phyloP scores from a whole-genome alignment of 2,113 vertebrate species.

The Haemorhous mexicanus region DNA sequence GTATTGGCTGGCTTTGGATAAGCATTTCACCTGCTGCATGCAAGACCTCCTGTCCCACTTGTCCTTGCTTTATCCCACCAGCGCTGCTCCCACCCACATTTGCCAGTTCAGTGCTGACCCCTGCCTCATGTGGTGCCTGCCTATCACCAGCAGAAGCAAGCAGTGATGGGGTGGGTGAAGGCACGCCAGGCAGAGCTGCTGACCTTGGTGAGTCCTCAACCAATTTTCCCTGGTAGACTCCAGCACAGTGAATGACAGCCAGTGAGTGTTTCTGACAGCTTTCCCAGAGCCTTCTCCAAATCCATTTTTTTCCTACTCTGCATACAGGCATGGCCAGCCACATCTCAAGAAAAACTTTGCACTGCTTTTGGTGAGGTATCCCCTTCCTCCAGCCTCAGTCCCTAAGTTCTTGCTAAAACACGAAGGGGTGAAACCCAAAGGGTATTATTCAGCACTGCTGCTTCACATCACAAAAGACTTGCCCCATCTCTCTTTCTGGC shows the following conservation, averaged over 20 bases:
- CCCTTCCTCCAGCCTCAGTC: not conserved
- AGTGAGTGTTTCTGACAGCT: accelerated
- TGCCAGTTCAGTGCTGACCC: accelerated
- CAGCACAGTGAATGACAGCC: not conserved
- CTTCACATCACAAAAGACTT: not conserved
- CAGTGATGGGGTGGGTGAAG: not conserved
- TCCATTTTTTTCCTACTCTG: not conserved
- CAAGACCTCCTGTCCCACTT: accelerated
- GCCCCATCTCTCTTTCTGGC: not conserved
- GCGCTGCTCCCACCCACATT: not conserved
- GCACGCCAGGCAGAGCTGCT: no score
- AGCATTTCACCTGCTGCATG: not conserved
- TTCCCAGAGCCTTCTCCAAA: not conserved
- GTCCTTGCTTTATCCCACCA: not conserved
- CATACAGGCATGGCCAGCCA: accelerated
- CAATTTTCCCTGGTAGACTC: not conserved
- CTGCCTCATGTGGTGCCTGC: no score
- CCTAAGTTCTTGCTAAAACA: not conserved
- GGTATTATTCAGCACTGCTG: not conserved
- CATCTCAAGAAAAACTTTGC: not conserved
- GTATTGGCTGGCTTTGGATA: accelerated
- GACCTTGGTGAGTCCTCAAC: not conserved
- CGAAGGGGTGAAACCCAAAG: not conserved
- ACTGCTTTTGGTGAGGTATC: not conserved
- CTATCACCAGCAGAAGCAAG: not conserved